Evolutionary conservation across 1,140 invertebrate species (phyloP), one percentile per base, ranked within the genome.

Genomic region (Drosophila nigrodunni): DNA sequence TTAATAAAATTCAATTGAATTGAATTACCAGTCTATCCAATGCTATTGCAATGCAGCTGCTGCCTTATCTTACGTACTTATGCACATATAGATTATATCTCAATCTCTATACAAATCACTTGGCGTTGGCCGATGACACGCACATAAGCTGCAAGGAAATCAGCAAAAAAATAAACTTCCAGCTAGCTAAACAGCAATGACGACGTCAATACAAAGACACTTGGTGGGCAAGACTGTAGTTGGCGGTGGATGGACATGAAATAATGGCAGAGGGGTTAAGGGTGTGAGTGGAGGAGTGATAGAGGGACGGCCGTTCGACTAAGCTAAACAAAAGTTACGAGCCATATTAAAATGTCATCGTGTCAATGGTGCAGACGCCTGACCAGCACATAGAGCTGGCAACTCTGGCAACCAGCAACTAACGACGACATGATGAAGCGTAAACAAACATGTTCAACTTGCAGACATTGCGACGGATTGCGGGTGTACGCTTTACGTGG

Each of bases 391-490:
- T 37, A 49, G 64, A 39, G 37, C 39, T 30, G 50, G 44, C 13
- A 50, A 41, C 43, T 59, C 30, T 69, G 65, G 49, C 41, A 61
- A 75, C 70, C 67, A 72, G 62, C 83, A 79, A 82, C 77, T 88
- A 88, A 88, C 83, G 83, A 88, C 85, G 77, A 89, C 85, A 89
- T 89, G 85, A 90, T 89, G 85, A 89, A 85, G 85, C 85, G 85
- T 89, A 89, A 89, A 89, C 86, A 89, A 89, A 89, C 86, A 90
- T 89, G 86, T 85, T 78, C 78, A 78, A 76, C 75, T 90, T 49
- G 81, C 65, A 70, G 85, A 89, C 85, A 79, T 71, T 72, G 57
- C 74, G 55, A 15, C 49, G 49, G 49, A 52, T 52, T 52, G 62
- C 67, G 66, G 73, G 43, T 44, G 60, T 43, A 13, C 9, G 3